Base-by-base conservation (phyloP, 2,797 vertebrate genomes). In the Uromys caudimaculatus region DNA sequence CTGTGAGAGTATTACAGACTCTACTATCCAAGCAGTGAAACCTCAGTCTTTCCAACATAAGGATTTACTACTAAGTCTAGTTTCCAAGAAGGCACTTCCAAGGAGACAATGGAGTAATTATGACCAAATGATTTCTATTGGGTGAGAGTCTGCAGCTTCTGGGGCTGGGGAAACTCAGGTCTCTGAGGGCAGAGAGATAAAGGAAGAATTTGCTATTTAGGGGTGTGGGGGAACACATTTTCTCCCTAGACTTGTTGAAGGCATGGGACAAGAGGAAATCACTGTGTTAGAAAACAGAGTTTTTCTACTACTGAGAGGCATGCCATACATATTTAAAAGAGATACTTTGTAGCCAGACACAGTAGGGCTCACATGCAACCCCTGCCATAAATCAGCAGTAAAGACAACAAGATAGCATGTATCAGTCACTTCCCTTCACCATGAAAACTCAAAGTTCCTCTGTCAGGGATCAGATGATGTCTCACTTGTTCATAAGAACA, bases 171-270 rank as follows among this genome's bases (percentile, higher is more conserved):
- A 95, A 97, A 96, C 47, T 64, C 32, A 56, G 71, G 41, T 85
- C 81, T 87, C 58, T 62, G 56, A 75, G 84, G 71, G 69, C 71
- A 96, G 78, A 88, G 41, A 90, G 52, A 58, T 85, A 56, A 88
- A 83, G 77, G 86, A 76, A 92, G 24, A n/a, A 84, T 95, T 95
- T 96, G 64, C 89, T 97, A 54, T 92, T 95, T 91, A 76, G 93
- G 64, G 52, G 41, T 90, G 60, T 44, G 44, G 6, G 47, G 58
- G 91, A 87, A 97, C 71, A 90, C n/a, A 76, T 14, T 92, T 78
- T 89, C 38, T 94, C 76, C 81, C 77, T 81, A 94, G 52, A 62
- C 21, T 84, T 88, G 84, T 92, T 93, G 76, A 86, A 93, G 73
- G 50, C 88, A 21, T 89, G 69, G 60, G 54, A n/a, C 71, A 92